Conservation (phyloP, 1,140 invertebrate genomes). For the Antheraea pernyi region DNA sequence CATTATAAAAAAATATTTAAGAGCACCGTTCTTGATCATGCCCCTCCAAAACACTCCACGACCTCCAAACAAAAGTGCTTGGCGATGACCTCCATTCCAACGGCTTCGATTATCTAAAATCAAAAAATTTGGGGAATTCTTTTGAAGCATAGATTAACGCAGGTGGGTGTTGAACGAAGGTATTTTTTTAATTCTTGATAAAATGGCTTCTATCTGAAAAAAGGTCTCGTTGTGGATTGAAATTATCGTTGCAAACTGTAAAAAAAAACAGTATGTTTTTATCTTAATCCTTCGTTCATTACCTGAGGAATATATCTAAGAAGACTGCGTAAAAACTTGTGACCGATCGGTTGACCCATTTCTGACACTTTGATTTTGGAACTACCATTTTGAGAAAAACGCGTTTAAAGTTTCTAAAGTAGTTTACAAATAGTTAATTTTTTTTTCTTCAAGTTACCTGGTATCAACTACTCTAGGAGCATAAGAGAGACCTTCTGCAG, state of each 20-base stretch:
- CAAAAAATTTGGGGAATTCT: constrained; percentile 9
- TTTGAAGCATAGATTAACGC: constrained; percentile 8
- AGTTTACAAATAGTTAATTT: constrained; percentile 10
- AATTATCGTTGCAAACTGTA: too few species aligned
- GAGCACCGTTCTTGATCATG: neutral
- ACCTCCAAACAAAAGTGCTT: too few species aligned
- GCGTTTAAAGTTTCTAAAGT: constrained; percentile 13
- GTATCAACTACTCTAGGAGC: constrained; percentile 10
- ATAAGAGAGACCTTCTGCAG: neutral
- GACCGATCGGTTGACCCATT: constrained; percentile 10
- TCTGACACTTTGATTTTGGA: constrained; percentile 10
- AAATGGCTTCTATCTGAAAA: too few species aligned
- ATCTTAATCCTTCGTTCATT: neutral
- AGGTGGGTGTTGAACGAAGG: constrained; percentile 8
- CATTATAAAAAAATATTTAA: neutral
- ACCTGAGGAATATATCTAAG: constrained; percentile 1
- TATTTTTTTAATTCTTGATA: constrained; percentile 4
- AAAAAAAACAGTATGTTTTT: too few species aligned
- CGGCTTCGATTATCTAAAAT: constrained; percentile 12
- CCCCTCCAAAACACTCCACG: neutral
- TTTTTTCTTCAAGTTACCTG: constrained; percentile 10
- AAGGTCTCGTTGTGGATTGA: too few species aligned
- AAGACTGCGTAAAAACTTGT: constrained; percentile 9
- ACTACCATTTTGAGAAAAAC: constrained; percentile 13
- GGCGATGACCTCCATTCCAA: too few species aligned